Percentiles rank a stretch among this genome's conserved stretches.
Conservation (phyloP, 2,888 invertebrate genomes). For the Acanthosepion pharaonis region DNA sequence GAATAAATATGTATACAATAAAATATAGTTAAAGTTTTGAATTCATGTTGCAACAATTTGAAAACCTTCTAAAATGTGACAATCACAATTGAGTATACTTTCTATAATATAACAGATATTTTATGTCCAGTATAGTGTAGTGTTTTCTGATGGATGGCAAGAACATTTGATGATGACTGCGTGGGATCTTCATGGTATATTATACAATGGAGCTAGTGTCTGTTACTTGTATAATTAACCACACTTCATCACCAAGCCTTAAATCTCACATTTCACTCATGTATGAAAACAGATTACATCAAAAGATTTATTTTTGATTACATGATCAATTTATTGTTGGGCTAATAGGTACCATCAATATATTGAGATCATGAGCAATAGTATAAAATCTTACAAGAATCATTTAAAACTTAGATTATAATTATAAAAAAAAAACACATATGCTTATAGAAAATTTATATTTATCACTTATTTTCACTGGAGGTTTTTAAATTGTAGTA, state of each 20-base stretch:
- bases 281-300: too few species aligned
- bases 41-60: neutral
- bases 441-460: neutral
- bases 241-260: neutral
- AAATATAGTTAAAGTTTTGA: neutral
- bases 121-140: neutral
- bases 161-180: neutral
- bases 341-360: neutral
- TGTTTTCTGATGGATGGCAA: neutral
- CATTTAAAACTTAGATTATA: neutral
- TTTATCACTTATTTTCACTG: neutral
- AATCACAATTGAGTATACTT: neutral
- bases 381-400: neutral
- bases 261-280: neutral
- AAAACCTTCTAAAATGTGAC: neutral
- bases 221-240: neutral
- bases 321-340: too few species aligned
- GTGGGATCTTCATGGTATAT: neutral
- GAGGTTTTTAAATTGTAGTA: constrained; percentile 3
- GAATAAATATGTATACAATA: neutral
- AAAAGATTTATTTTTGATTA: too few species aligned
- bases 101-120: neutral
- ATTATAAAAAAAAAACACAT: neutral
- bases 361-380: too few species aligned
- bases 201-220: neutral